Conservation (phyloP, 2,113 vertebrate genomes). For the Herpetotheres cachinnans region DNA sequence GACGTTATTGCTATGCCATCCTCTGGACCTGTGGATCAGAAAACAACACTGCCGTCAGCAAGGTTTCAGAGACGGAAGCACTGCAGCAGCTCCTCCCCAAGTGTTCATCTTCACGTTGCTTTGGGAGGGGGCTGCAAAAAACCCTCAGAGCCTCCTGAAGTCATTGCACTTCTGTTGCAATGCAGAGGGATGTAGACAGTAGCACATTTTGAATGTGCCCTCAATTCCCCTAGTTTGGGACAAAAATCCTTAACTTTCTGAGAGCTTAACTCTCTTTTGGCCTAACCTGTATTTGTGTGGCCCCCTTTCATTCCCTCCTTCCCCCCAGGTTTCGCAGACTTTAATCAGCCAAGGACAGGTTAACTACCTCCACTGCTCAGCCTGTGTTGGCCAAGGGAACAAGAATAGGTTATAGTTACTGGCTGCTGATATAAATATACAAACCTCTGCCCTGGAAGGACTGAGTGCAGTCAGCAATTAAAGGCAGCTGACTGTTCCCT, state of each 20-base stretch:
- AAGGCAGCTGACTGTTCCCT: constrained; percentile 22
- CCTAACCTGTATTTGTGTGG: neutral
- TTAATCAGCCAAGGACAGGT: neutral
- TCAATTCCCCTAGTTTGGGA: neutral
- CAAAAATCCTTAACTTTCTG: neutral
- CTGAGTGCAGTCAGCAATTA: neutral
- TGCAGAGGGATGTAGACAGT: neutral
- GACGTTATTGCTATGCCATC: constrained; percentile 73
- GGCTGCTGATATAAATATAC: neutral
- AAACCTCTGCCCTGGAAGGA: neutral
- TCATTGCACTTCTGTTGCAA: neutral
- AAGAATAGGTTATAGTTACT: neutral
- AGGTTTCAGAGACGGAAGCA: neutral
- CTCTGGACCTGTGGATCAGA: constrained; percentile 71
- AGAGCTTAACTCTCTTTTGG: neutral
- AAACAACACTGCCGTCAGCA: constrained; percentile 65
- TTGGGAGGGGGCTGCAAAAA: neutral
- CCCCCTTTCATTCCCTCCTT: neutral
- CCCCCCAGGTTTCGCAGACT: neutral
- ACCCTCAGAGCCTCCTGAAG: neutral
- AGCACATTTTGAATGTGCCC: neutral
- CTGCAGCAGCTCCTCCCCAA: neutral
- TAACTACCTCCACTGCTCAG: neutral
- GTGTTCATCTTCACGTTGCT: fast-evolving
- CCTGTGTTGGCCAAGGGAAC: neutral